phyloP scores from a whole-genome alignment of 2,113 vertebrate species.

The Laticauda laticaudata region DNA sequence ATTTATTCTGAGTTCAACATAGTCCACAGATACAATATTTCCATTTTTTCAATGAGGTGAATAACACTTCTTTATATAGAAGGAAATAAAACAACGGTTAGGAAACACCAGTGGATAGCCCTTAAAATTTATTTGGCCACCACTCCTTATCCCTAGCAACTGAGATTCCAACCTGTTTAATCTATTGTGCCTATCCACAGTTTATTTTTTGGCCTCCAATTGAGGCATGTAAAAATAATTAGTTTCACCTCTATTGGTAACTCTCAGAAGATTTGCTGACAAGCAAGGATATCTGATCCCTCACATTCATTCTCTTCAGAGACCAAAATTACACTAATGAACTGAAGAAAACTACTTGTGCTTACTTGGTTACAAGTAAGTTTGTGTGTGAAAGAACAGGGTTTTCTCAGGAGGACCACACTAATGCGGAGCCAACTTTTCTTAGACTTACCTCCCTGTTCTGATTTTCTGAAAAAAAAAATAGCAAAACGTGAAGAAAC shows the following conservation, averaged over 20 bases:
- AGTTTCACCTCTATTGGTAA: background rate
- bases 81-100: background rate
- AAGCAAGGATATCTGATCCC: background rate
- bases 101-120: background rate
- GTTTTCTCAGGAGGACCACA: background rate
- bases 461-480: background rate
- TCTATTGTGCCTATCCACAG: background rate
- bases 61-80: background rate
- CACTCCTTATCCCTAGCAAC: background rate
- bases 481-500: background rate
- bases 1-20: background rate
- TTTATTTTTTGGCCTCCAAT: background rate
- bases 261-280: background rate
- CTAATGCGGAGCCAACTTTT: background rate
- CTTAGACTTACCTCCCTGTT: background rate
- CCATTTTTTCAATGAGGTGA: background rate
- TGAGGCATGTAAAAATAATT: background rate
- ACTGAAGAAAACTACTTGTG: background rate
- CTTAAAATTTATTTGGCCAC: background rate
- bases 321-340: background rate
- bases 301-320: background rate
- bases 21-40: background rate
- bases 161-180: background rate
- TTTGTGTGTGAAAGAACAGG: background rate
- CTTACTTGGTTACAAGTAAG: background rate